Evolutionary conservation across 2,113 vertebrate species (phyloP), one percentile per base, ranked within the genome.

Genomic region (Corythoichthys haematopterus): DNA sequence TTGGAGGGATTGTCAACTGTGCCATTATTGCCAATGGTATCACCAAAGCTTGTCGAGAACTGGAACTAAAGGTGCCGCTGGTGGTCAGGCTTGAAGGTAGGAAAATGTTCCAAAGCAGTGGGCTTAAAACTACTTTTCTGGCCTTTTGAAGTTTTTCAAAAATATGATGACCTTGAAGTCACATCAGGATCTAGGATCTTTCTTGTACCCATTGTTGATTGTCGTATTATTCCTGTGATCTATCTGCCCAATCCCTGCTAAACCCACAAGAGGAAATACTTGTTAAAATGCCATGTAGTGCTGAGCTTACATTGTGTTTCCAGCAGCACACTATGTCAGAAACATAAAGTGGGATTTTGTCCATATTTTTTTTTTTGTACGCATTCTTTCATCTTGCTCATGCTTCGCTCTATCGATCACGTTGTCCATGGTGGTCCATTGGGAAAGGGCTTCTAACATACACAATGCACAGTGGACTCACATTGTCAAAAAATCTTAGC

Each of bases 1-100:
- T 99, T 61, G 97, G 96, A 9, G 97, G 97, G 33, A 99, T 99
- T 0, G 97, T 99, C 75, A 99, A 99, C 88, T 99, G 97, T 78
- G 96, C 95, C 82, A 97, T 98, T 76, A 94, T 99, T 64, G 97
- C 97, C 85, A 99, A 96, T 0, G 97, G 97, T 0, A 99, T 99
- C 77, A 99, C 95, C 80, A 97, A 95, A 85, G 97, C 97, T 33
- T 97, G 97, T 82, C 88, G 89, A 64, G 97, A 99, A 74, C 92
- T 99, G 11, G 92, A 95, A 87, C 92, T 99, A 13, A 97, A 94
- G 77, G 96, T 99, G 0, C 97, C 97, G 0, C 88, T 99, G 75
- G 95, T 99, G 67, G 96, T 99, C 76, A 89, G 97, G 13, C 93
- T 99, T 55, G 97, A 99, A 94, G 97, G 97, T 99, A 76, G 85